Percentiles rank a stretch among this genome's conserved stretches.
phyloP scores from a whole-genome alignment of 2,888 invertebrate genomes.

The Tricholauxania praeusta region DNA sequence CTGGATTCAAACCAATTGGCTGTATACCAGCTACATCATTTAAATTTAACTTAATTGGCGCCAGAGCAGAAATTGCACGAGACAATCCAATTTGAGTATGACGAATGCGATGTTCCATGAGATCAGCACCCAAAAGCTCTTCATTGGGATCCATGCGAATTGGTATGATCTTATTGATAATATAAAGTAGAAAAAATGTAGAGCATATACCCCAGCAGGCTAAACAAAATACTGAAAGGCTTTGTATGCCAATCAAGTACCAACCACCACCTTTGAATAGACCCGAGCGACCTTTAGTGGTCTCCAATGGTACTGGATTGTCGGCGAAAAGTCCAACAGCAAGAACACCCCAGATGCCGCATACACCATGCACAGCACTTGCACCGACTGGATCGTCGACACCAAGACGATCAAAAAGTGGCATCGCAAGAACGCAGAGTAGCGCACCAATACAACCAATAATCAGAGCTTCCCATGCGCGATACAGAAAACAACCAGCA shows the following conservation, averaged over 20 bases:
- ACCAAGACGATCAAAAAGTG: constrained; percentile 80
- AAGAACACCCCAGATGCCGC: constrained; percentile 75
- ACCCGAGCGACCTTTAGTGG: constrained; percentile 82
- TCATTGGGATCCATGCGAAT: constrained; percentile 89
- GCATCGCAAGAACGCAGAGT: constrained; percentile 78
- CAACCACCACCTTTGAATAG: constrained; percentile 88
- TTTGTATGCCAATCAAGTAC: constrained; percentile 87
- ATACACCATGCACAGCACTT: constrained; percentile 87
- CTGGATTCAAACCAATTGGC: constrained; percentile 77
- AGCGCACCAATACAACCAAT: constrained; percentile 85
- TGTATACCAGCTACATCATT: constrained; percentile 61
- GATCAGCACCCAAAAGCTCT: constrained; percentile 89
- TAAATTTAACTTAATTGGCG: constrained; percentile 72
- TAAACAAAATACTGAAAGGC: constrained; percentile 79
- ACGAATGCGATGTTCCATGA: constrained; percentile 86
- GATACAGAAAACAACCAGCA: constrained; percentile 88
- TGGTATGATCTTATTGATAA: constrained; percentile 81
- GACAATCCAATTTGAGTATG: constrained; percentile 78
- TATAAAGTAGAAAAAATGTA: constrained; percentile 81
- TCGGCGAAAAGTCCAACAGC: constrained; percentile 92
- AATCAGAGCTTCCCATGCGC: constrained; percentile 87
- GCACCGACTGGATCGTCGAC: constrained; percentile 92
- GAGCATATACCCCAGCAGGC: constrained; percentile 79
- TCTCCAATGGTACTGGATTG: constrained; percentile 82
- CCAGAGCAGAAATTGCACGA: constrained; percentile 79